Evolutionary conservation across 2,888 invertebrate genomes (phyloP).

Genomic region (Drosophila mimica): DNA sequence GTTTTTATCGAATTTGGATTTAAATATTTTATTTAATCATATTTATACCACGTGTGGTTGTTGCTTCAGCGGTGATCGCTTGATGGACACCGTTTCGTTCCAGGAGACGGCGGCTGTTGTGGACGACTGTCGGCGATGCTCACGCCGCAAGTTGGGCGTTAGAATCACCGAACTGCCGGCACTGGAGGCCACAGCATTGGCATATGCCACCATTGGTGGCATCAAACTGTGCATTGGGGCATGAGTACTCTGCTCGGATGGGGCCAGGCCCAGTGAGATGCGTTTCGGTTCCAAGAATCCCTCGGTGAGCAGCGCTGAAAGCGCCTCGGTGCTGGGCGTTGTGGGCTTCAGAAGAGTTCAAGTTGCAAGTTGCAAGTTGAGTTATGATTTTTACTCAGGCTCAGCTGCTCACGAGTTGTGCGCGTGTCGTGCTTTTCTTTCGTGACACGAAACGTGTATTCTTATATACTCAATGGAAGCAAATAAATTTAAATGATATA

Average conservation of each 20-base stretch:
- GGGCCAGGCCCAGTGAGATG: constrained; percentile 90
- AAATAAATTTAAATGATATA: background rate
- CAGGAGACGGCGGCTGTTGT: constrained; percentile 84
- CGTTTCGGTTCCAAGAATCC: constrained; percentile 94
- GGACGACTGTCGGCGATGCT: constrained; percentile 84
- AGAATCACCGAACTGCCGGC: constrained; percentile 72
- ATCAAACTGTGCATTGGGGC: constrained; percentile 51
- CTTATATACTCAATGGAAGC: background rate
- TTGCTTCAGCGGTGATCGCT: constrained; percentile 70
- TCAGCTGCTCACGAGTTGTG: background rate
- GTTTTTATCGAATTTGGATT: background rate
- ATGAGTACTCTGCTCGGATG: constrained; percentile 87
- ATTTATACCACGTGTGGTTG: constrained; percentile 52
- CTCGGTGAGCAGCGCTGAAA: constrained; percentile 92
- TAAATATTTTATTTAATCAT: background rate
- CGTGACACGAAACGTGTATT: too few relatives aligned
- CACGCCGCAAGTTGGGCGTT: constrained; percentile 65
- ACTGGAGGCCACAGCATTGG: constrained; percentile 66
- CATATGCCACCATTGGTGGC: constrained; percentile 68
- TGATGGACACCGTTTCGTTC: constrained; percentile 84
- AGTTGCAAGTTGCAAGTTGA: constrained; percentile 9
- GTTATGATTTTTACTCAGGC: background rate
- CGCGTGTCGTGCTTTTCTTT: background rate
- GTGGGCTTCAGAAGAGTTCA: constrained; percentile 86
- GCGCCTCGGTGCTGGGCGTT: constrained; percentile 92